Evolutionary conservation across 2,888 invertebrate genomes (phyloP), one percentile per base, ranked within the genome.

Genomic region (Linhomoeus sp.): DNA sequence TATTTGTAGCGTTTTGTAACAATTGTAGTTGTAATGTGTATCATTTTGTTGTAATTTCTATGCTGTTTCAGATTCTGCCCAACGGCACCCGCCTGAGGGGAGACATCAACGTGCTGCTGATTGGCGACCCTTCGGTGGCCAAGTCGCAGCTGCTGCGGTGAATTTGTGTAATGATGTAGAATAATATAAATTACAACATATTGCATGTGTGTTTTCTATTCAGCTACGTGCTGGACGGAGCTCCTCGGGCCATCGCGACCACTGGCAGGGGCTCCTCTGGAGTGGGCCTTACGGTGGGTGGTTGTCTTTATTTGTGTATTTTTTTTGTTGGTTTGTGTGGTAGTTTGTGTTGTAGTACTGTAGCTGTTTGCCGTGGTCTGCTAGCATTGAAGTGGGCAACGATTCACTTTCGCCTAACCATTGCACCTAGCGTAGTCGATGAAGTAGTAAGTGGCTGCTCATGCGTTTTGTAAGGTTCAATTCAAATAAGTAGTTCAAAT

Each of bases 111-210:
- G 72, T 90, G 37, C 73, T 92, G 37, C 72, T 99, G 2, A 92
- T 99, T 61, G 97, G 97, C 41, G 97, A 97, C 72, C 97, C 97
- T 0, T 92, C 90, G 45, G 94, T 97, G 37, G 97, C 97, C 1
- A 97, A 97, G 70, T 97, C 94, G 0, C 97, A 97, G 66, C 70
- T 71, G 58, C 58, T 72, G 44, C 60, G 70, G 65, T 68, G 51
- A 48, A 51, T 45, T 35, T 38, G 29, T n/a, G n/a, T n/a, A n/a
- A 29, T 29, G 12, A 9, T 12, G 29, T 29, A 5, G 29, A 20
- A n/a, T 7, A n/a, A 41, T 1, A n/a, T 35, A 47, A 17, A 14
- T 39, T 43, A 22, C 19, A 3, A 17, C 37, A 20, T n/a, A 24
- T 15, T 19, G 5, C 5, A 22, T 22, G 5, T 20, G 5, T 42